Evolutionary conservation across 1,140 invertebrate species (phyloP).

Genomic region (Gonioctena quinquepunctata): DNA sequence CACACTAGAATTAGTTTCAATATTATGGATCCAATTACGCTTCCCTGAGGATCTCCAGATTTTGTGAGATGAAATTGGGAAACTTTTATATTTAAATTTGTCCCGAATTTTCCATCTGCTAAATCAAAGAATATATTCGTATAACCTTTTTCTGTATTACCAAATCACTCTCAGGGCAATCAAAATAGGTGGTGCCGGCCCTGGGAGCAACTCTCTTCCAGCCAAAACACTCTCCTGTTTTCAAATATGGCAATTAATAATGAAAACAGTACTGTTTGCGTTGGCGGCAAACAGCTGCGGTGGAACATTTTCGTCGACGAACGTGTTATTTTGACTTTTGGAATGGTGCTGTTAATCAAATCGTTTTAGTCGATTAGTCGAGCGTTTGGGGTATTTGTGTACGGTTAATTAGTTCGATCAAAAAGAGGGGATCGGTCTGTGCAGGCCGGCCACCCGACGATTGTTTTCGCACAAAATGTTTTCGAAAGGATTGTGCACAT

Average conservation of each 20-base stretch:
- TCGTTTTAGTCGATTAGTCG: slow-evolving; percentile 1
- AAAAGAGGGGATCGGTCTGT: neutral
- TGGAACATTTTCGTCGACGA: neutral
- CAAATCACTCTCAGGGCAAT: no score
- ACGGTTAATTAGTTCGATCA: slow-evolving; percentile 4
- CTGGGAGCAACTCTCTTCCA: neutral
- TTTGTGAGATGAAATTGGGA: no score
- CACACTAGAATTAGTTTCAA: no score
- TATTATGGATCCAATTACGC: no score
- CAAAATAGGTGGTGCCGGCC: no score
- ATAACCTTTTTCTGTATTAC: no score
- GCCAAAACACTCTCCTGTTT: slow-evolving; percentile 3
- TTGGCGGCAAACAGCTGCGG: slow-evolving; percentile 2
- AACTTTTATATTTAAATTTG: no score
- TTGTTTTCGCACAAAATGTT: neutral
- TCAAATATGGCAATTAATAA: slow-evolving; percentile 14
- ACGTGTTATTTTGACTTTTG: slow-evolving; percentile 8
- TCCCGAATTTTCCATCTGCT: no score
- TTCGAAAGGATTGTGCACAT: neutral
- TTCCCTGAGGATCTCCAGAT: no score
- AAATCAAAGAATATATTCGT: no score
- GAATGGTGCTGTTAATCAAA: slow-evolving; percentile 12
- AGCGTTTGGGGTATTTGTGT: neutral
- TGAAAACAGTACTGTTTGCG: slow-evolving; percentile 9
- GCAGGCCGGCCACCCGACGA: neutral